These are phyloP conservation scores for Xerus rutilus DNA, from an alignment of 2,797 vertebrate genomes.

Conservation along the genomic window DNA sequence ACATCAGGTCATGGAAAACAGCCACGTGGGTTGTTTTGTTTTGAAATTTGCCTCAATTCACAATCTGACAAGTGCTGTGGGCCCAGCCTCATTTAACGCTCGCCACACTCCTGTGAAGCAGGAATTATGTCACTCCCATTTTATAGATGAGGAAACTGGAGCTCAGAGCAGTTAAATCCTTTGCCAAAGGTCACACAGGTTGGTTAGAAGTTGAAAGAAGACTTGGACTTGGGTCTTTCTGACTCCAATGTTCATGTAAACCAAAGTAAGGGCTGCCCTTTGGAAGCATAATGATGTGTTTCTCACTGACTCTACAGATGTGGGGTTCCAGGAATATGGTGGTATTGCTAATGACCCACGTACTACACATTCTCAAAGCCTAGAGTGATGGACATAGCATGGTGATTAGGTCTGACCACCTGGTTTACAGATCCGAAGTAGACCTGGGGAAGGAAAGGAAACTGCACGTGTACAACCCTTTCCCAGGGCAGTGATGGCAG, in stretches of 20 bases:
- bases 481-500: neutral
- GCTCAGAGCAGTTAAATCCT: neutral
- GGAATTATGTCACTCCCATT: neutral
- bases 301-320: neutral
- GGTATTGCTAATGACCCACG: fast-evolving
- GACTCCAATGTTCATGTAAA: neutral
- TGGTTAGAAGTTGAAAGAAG: neutral
- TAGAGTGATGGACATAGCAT: neutral
- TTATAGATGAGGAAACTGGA: neutral
- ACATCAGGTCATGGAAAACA: neutral
- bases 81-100: neutral
- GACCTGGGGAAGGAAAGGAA: neutral
- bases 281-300: neutral
- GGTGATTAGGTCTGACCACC: neutral
- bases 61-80: neutral
- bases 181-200: neutral
- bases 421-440: neutral
- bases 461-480: neutral
- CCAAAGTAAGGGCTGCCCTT: neutral
- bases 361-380: neutral
- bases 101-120: neutral
- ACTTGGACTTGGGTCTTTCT: neutral
- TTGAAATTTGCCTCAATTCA: neutral
- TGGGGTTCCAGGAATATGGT: neutral
- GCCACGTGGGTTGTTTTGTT: neutral